Percentiles rank a stretch among this genome's conserved stretches.
phyloP scores from a whole-genome alignment of 2,888 invertebrate species.

The Leistus spinibarbis region DNA sequence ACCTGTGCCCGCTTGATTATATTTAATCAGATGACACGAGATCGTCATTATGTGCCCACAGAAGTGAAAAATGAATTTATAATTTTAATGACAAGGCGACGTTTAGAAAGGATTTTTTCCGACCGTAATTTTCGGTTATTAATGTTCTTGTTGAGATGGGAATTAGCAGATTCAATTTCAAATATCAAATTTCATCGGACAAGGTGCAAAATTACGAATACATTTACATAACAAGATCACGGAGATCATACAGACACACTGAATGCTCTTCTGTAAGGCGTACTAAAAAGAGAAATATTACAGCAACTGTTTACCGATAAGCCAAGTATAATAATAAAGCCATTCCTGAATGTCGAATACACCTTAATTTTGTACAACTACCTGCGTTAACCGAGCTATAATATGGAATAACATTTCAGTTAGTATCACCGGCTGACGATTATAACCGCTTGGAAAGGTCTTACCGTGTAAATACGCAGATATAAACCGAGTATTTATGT shows the following conservation, averaged over 20 bases:
- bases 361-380: too few species aligned
- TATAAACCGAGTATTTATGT: conserved; percentile 23
- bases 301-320: too few species aligned
- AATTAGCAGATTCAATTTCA: background rate
- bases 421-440: background rate
- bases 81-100: conserved; percentile 24
- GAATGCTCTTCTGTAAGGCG: too few species aligned
- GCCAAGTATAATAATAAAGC: too few species aligned
- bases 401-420: background rate
- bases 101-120: background rate
- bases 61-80: conserved; percentile 31
- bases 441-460: background rate
- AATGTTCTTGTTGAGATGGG: background rate
- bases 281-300: too few species aligned
- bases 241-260: too few species aligned
- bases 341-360: too few species aligned
- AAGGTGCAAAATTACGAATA: too few species aligned
- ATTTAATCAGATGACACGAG: conserved; percentile 32
- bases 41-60: conserved; percentile 17
- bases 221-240: too few species aligned
- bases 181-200: background rate
- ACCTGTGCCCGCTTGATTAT: conserved; percentile 23
- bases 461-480: background rate
- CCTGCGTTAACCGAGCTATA: background rate
- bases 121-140: background rate